These are phyloP conservation scores for Drosophila leonis DNA, from an alignment of 2,888 invertebrate species.

Conservation along the genomic window DNA sequence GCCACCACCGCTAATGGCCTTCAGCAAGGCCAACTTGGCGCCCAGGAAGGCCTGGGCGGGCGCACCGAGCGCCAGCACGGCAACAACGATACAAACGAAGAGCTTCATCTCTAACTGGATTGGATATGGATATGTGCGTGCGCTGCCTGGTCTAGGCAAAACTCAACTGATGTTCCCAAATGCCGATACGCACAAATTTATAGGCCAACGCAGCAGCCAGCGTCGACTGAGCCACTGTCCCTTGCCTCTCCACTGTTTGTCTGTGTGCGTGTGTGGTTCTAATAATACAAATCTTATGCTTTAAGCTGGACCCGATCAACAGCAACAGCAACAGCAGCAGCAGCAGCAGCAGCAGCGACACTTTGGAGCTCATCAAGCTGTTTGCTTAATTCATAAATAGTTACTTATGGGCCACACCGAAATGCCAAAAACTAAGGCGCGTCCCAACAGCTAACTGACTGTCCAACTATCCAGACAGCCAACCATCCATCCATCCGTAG, in stretches of 20 bases:
- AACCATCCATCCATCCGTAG: constrained; percentile 17
- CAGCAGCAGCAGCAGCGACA: constrained; percentile 23
- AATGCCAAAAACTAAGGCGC: constrained; percentile 61
- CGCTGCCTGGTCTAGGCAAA: constrained; percentile 49
- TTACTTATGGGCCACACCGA: constrained; percentile 67
- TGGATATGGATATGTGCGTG: constrained; percentile 24
- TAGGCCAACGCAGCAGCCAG: constrained; percentile 62
- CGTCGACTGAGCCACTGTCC: constrained; percentile 11
- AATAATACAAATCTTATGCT: constrained; percentile 56
- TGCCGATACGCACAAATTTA: constrained; percentile 79
- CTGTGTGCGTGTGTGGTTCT: constrained; percentile 62
- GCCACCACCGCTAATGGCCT: constrained; percentile 60
- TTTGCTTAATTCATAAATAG: constrained; percentile 82
- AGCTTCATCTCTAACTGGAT: constrained; percentile 69
- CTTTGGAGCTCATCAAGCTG: constrained; percentile 43
- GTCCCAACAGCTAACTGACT: constrained; percentile 40
- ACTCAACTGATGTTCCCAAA: constrained; percentile 77
- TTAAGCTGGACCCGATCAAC: constrained; percentile 26
- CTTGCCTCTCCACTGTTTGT: not conserved
- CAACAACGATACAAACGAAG: constrained; percentile 61
- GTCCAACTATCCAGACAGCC: constrained; percentile 11
- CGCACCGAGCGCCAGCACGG: constrained; percentile 68
- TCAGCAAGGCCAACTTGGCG: constrained; percentile 79
- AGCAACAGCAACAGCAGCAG: constrained; percentile 7
- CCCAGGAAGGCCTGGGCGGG: constrained; percentile 79